A percentile compares a stretch with the other conserved stretches of the same genome.
phyloP scores from a whole-genome alignment of 2,797 vertebrate genomes.

The Monodelphis domestica region DNA sequence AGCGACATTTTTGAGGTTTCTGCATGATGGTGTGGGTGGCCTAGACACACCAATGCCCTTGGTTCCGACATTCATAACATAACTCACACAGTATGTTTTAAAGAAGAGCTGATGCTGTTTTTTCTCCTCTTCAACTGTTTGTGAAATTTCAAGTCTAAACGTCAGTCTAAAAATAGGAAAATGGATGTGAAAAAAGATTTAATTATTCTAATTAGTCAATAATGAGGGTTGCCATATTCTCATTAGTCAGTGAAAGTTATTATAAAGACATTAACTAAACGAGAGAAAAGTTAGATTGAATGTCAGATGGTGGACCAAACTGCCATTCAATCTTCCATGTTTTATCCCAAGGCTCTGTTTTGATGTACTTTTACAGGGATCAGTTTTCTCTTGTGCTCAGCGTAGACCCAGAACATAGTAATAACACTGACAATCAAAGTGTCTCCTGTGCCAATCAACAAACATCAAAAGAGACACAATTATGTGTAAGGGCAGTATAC shows the following conservation, averaged over 20 bases:
- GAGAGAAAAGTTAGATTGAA: not conserved
- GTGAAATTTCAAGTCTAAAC: not conserved
- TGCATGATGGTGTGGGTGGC: not conserved
- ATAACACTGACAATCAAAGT: not conserved
- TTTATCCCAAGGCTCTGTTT: not conserved
- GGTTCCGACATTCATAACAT: not conserved
- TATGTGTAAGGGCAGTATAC: not conserved
- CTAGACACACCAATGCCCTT: not conserved
- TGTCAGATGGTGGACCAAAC: not conserved
- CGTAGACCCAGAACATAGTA: not conserved
- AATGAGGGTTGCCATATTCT: not conserved
- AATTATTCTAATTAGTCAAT: slow-evolving; percentile 5
- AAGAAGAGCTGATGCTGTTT: not conserved
- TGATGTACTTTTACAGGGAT: not conserved
- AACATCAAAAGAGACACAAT: not conserved
- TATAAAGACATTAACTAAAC: not conserved
- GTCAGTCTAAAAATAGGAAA: not conserved
- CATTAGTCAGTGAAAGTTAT: slow-evolving; percentile 3
- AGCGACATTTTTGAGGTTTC: not conserved
- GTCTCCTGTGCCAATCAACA: not conserved
- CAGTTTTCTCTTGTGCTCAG: not conserved
- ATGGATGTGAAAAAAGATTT: slow-evolving; percentile 4
- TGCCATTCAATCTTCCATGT: not conserved
- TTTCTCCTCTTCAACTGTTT: not conserved
- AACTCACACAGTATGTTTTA: not conserved